Percentiles rank a stretch among this genome's conserved stretches.
Conservation (phyloP, 2,888 invertebrate species). For the Sphaerophoria taeniata region DNA sequence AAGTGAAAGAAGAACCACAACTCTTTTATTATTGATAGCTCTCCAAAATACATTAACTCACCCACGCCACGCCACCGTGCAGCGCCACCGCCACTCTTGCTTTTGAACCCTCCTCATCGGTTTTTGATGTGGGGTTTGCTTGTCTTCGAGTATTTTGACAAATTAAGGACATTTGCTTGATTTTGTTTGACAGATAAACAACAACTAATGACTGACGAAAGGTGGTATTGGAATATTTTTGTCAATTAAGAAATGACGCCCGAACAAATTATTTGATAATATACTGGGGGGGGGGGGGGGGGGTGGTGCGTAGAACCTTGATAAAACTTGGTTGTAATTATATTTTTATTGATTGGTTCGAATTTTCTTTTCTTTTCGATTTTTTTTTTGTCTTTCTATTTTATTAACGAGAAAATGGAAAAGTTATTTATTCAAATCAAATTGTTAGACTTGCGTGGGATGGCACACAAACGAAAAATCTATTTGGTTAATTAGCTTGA, state of each 20-base stretch:
- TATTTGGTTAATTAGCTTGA: too few relatives aligned
- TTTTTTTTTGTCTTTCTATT: too few relatives aligned
- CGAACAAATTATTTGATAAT: not conserved
- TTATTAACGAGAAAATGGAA: too few relatives aligned
- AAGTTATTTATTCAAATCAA: too few relatives aligned
- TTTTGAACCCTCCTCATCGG: not conserved
- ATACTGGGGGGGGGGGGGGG: not conserved
- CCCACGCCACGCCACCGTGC: not conserved
- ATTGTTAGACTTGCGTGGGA: too few relatives aligned
- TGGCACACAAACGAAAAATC: too few relatives aligned
- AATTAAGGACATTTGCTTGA: conserved; percentile 29
- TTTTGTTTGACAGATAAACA: conserved; percentile 19
- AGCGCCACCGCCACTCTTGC: not conserved
- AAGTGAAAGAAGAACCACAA: conserved; percentile 12
- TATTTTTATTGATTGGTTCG: not conserved
- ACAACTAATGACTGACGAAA: conserved; percentile 8
- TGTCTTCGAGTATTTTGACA: conserved; percentile 41
- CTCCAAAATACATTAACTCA: not conserved
- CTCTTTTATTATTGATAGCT: conserved; percentile 24
- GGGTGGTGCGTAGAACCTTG: not conserved
- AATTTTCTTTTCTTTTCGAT: too few relatives aligned
- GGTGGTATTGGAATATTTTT: not conserved
- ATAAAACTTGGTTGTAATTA: not conserved
- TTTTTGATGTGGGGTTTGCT: conserved; percentile 1
- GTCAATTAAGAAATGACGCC: not conserved